Evolutionary conservation across 2,113 vertebrate species (phyloP), one percentile per base, ranked within the genome.

Genomic region (Penelope pileata): DNA sequence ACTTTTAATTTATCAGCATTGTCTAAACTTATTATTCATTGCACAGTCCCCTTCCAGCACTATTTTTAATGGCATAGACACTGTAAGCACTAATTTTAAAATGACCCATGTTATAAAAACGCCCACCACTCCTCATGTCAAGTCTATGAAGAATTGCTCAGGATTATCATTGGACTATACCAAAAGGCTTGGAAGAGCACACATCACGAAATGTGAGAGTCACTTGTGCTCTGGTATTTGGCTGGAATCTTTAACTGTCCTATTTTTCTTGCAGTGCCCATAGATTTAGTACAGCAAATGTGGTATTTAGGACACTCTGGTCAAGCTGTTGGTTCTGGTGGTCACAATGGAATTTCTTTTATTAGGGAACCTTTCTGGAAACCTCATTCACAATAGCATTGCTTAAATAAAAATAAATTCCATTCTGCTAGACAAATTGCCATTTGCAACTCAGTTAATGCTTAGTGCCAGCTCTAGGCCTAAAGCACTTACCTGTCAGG

Each of bases 1-100:
- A 63, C 67, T 91, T 94, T 86, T 82, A 66, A 77, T 89, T 69
- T 73, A 83, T 66, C 81, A 80, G 76, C 53, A 83, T 51, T 81
- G 54, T 54, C 27, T 77, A 54, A 90, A 72, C 43, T 79, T 85
- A 72, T 36, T 88, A 93, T 84, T 93, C 21, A 62, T 47, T 26
- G 9, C 42, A 79, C 15, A 51, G 34, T n/a, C 17, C n/a, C 90
- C 40, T 79, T 85, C 26, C 48, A 76, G 67, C 26, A 47, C 23
- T 73, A 56, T n/a, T 79, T 62, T 69, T 43, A 45, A 60, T 16
- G 47, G 10, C 14, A 69, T 12, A 88, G 69, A 63, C 18, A 77
- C 22, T 59, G 66, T 21, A 73, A 82, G 36, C 8, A 56, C 29
- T 56, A 32, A 84, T 72, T 84, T 76, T 32, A 72, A 83, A 82